Evolutionary conservation across 30 jellyfish, hydroid and myxozoan species (phyloP), one percentile per base, ranked within the genome.

Genomic region (Aurelia sp.): DNA sequence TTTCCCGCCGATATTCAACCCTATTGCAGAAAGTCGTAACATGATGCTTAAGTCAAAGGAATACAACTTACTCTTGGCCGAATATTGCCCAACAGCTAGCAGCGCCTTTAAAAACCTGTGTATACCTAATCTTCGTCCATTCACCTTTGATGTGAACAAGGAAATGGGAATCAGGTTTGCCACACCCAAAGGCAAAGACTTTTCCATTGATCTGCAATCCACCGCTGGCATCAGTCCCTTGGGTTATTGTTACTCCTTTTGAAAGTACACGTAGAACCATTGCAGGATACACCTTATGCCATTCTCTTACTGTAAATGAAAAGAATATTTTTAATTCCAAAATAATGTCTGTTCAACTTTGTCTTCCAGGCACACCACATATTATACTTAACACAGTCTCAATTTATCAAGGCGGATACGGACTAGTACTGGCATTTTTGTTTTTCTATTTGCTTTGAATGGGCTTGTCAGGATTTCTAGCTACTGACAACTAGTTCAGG

Each of bases 91-190:
- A 85, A 51, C 94, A 85, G 38, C 69, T 72, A 48, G 90, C 64
- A 40, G 63, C 13, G 30, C 94, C 94, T 58, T 72, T 52, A 62
- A 85, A 85, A 13, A 73, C 88, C 48, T 85, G 94, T 13, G 94
- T 85, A 83, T 59, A 85, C 94, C 74, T 85, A 48, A 85, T 85
- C 51, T 85, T 88, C 48, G 44, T 30, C 94, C 94, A 85, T 52
- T 72, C 70, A 9, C 94, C 94, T 59, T 74, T 85, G 76, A 85
- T 63, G 83, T 72, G 89, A 41, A 74, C 38, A 62, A 74, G 33
- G 18, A 50, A 72, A 30, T 53, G 15, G 18, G 83, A 64, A 18
- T 35, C 78, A 44, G 51, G 52, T 9, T n/a, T 31, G 20, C 76
- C 66, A 61, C 94, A 85, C 13, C 67, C 76, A 38, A 4, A 9